Evolutionary conservation across 2,113 vertebrate species (phyloP).

Genomic region (Xyliphius kryptos): DNA sequence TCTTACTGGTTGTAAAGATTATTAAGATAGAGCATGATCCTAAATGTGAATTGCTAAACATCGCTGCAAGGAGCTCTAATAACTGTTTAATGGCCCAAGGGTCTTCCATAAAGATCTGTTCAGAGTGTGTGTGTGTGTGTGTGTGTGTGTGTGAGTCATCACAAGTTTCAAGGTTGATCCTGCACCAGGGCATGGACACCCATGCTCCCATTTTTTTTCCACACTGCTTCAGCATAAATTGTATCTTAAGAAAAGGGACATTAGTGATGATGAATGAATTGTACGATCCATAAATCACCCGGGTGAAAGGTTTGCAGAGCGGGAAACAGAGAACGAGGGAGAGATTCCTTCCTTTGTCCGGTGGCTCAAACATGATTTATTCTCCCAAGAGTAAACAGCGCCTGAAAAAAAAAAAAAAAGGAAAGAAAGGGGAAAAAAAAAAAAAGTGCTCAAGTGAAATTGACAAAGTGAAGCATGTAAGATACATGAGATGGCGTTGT

Average conservation of each 20-base stretch:
- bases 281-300: conserved; percentile 60
- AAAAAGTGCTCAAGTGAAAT: conserved; percentile 43
- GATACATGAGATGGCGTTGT: conserved; percentile 30
- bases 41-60: conserved; percentile 31
- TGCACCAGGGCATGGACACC: not conserved
- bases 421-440: conserved; percentile 18
- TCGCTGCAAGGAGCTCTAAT: conserved; percentile 43
- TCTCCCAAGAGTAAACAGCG: conserved; percentile 17
- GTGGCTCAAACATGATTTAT: conserved; percentile 52
- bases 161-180: conserved; percentile 39
- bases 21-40: conserved; percentile 39
- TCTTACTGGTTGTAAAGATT: conserved; percentile 31
- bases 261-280: conserved; percentile 62
- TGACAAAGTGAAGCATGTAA: conserved; percentile 50
- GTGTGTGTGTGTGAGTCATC: too few species aligned
- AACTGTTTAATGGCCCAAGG: conserved; percentile 48
- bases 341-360: conserved; percentile 54
- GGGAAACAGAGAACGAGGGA: conserved; percentile 20
- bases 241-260: conserved; percentile 54
- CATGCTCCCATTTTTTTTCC: not conserved
- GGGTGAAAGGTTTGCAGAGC: conserved; percentile 47
- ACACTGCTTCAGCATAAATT: conserved; percentile 57
- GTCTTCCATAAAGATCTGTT: conserved; percentile 12
- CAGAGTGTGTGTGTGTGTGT: not conserved
- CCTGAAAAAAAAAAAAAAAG: conserved; percentile 25